These are phyloP conservation scores for Struthio camelus DNA, from an alignment of 2,113 vertebrate genomes.

Conservation along the genomic window DNA sequence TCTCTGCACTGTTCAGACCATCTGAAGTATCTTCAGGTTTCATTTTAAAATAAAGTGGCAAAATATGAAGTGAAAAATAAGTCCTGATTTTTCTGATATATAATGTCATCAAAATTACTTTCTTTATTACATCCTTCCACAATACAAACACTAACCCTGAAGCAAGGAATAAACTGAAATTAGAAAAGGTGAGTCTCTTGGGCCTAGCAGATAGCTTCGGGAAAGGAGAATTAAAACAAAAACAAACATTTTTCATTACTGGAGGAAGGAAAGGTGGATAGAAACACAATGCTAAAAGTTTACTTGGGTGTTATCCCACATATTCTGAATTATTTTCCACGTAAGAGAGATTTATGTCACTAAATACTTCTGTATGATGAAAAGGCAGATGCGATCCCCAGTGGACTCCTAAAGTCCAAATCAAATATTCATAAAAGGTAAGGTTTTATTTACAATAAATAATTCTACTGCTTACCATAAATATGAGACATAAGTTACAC, in stretches of 20 bases:
- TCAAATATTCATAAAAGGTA: not conserved
- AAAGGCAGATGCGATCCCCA: conserved; percentile 2
- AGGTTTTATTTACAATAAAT: not conserved
- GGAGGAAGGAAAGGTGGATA: not conserved
- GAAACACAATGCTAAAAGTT: not conserved
- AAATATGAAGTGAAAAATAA: not conserved
- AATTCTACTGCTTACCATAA: not conserved
- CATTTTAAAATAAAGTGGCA: not conserved
- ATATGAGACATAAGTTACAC: not conserved
- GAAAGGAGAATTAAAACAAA: not conserved
- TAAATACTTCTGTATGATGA: not conserved
- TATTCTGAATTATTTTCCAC: not conserved
- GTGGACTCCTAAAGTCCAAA: not conserved
- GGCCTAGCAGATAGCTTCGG: not conserved
- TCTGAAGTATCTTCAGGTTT: not conserved
- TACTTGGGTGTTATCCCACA: not conserved
- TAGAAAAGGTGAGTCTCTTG: not conserved
- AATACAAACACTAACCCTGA: not conserved
- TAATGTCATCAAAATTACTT: not conserved
- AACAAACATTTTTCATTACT: not conserved
- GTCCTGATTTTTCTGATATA: not conserved
- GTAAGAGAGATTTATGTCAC: conserved; percentile 15
- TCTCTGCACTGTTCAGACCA: not conserved
- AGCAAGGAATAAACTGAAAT: not conserved
- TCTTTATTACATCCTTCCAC: not conserved